Base-by-base conservation (phyloP, 1,140 invertebrate species). In the Cotesia chilonis region DNA sequence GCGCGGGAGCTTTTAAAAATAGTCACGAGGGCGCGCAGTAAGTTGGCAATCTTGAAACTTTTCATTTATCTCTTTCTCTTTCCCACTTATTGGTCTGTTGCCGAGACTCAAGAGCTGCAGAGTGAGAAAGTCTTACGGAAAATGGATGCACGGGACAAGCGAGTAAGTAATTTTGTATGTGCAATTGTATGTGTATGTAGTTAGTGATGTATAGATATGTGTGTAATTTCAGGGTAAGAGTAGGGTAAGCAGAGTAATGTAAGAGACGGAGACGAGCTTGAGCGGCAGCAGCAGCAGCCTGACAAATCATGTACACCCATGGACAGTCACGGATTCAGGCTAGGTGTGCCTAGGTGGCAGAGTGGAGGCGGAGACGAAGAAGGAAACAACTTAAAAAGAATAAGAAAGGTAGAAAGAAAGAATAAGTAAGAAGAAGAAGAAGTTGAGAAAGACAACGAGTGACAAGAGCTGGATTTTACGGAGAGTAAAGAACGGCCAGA, bases 341-440 rank as follows among this genome's bases (percentile, higher is more conserved):
- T 70, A 70, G 59, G 68, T 70, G 59, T 70, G 68, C 20, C 68
- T 70, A 70, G 59, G 68, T 70, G 59, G 68, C 37, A 70, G 68
- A 70, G 68, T 20, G 38, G 57, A 60, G 68, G 68, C 55, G 36
- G 55, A 20, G 66, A 37, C 17, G 52, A 38, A 20, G 52, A 37
- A 68, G 51, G 67, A 68, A 37, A 55, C 14, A 68, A 63, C 28
- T 47, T 63, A 68, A 55, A 55, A 68, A 47, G 66, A 68, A 68
- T 55, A 28, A 36, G 66, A 68, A 47, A 7, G 41, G 41, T 47
- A 47, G 6, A 47, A 47, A 7, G 7, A 47, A 47, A 47, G 41
- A 47, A 47, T 6, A 47, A 47, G 41, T 36, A 47, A 47, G 41
- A 47, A 47, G 4, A 41, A 7, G 2, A 47, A 47, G 41, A 47